Conservation (phyloP, 2,797 vertebrate species). For the Danio kyathit region DNA sequence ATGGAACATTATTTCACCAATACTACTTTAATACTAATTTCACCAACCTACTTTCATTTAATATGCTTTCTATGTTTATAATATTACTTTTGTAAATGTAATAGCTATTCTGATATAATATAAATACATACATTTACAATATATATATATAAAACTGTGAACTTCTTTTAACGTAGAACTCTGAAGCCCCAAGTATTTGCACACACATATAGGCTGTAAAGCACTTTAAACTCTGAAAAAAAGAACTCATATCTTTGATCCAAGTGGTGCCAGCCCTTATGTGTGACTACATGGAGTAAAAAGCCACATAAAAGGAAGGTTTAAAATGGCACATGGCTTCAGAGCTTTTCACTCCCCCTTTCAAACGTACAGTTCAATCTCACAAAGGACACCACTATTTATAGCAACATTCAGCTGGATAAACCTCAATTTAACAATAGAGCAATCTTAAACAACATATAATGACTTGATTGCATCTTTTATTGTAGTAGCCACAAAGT, state of each 20-base stretch:
- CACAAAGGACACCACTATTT: constrained; percentile 17
- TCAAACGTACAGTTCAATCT: constrained; percentile 4
- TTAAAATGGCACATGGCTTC: constrained; percentile 41
- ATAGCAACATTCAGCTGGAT: constrained; percentile 41
- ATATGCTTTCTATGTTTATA: no score
- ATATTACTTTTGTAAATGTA: no score
- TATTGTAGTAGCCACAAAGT: neutral
- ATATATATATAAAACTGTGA: no score
- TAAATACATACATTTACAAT: no score
- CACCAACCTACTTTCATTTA: no score
- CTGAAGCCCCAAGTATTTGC: neutral
- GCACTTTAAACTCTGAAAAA: constrained; percentile 50
- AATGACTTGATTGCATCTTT: neutral
- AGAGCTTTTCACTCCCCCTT: constrained; percentile 2
- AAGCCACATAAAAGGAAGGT: constrained; percentile 48
- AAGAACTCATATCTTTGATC: constrained; percentile 53
- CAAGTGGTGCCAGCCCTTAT: constrained; percentile 48
- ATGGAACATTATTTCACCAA: no score
- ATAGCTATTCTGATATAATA: no score
- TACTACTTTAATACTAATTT: no score
- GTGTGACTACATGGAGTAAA: constrained; percentile 46
- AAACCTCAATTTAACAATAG: constrained; percentile 3
- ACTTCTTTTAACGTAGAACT: neutral
- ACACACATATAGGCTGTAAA: neutral
- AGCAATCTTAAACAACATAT: constrained; percentile 5